Evolutionary conservation across 1,140 invertebrate genomes (phyloP).

Genomic region (Magallana gigas): DNA sequence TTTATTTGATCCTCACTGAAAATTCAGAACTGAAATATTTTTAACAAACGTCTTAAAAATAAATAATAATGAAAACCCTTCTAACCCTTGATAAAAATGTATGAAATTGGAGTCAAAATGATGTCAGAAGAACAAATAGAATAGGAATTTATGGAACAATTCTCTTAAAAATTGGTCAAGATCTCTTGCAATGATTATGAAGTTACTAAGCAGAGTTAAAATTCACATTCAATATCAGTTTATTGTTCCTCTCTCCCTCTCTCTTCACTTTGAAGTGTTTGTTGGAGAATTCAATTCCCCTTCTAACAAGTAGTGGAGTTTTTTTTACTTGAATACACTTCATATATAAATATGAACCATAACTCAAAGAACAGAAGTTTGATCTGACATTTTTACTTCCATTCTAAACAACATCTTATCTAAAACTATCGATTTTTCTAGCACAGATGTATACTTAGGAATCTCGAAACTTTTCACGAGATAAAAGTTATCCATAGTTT

Average conservation of each 20-base stretch:
- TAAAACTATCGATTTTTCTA: conserved; percentile 40
- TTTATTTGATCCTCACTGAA: no score
- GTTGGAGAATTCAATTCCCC: background rate
- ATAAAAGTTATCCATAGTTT: conserved; percentile 32
- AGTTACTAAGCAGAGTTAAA: background rate
- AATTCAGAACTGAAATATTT: no score
- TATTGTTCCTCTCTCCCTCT: background rate
- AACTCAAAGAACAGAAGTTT: background rate
- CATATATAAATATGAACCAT: background rate
- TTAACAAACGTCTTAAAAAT: no score
- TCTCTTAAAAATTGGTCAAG: background rate
- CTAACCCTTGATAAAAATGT: no score
- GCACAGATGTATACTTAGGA: conserved; percentile 21
- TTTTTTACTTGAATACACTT: no score
- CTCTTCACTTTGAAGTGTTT: background rate
- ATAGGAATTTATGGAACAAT: no score
- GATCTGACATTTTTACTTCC: conserved; percentile 29
- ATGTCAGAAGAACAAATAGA: no score
- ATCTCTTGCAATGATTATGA: background rate
- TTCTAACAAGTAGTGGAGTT: background rate
- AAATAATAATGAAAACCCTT: no score
- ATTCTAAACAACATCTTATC: conserved; percentile 18
- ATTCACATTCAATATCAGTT: no score
- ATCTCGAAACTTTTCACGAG: conserved; percentile 27
- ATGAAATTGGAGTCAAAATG: no score